Conservation (phyloP, 2,888 invertebrate species). For the Phragmatobia fuliginosa region DNA sequence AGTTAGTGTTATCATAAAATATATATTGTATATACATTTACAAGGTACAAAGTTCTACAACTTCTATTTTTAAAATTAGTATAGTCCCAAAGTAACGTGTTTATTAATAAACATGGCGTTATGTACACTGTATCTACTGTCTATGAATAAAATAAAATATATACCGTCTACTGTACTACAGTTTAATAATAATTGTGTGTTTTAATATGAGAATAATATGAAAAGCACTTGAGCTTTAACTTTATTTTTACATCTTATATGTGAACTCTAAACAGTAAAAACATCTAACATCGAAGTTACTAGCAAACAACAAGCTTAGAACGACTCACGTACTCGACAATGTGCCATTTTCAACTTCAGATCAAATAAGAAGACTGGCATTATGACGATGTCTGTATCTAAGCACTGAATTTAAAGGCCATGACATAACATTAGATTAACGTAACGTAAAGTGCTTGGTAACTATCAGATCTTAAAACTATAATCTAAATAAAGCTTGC, state of each 20-base stretch:
- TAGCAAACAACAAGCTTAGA: slow-evolving; percentile 23
- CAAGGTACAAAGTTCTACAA: too few relatives aligned
- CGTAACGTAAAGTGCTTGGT: slow-evolving; percentile 34
- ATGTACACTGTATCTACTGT: too few relatives aligned
- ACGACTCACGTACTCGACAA: slow-evolving; percentile 25
- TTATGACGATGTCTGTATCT: neutral
- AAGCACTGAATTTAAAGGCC: neutral
- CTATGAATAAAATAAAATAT: too few relatives aligned
- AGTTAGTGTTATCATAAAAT: too few relatives aligned
- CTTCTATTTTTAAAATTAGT: too few relatives aligned
- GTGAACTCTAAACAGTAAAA: neutral
- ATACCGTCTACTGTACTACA: too few relatives aligned
- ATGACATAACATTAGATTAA: slow-evolving; percentile 8
- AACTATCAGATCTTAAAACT: slow-evolving; percentile 32
- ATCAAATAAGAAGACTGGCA: neutral
- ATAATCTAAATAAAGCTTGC: slow-evolving; percentile 49
- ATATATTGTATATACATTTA: too few relatives aligned
- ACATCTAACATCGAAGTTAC: slow-evolving; percentile 29
- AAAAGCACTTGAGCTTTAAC: too few relatives aligned
- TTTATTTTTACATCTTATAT: neutral
- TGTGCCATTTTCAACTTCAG: slow-evolving; percentile 11
- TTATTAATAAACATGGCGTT: too few relatives aligned
- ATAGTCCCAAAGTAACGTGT: too few relatives aligned
- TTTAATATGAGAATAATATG: too few relatives aligned
- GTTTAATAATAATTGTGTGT: too few relatives aligned